phyloP scores from a whole-genome alignment of 2,797 vertebrate genomes.

The Aselliscus stoliczkanus region DNA sequence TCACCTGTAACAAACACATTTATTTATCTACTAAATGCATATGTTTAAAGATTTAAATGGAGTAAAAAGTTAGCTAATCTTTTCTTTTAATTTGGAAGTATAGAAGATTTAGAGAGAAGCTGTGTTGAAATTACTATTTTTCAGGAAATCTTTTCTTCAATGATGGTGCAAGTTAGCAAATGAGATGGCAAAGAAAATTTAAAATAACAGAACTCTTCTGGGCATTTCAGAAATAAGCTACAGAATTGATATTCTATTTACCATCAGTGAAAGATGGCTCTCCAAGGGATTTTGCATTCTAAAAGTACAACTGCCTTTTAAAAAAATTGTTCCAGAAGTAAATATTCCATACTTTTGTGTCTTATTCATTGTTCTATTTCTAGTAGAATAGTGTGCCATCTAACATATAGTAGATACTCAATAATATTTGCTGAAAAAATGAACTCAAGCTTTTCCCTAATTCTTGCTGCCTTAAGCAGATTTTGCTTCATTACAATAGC shows the following conservation, averaged over 20 bases:
- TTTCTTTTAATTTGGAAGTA: slow-evolving; percentile 9
- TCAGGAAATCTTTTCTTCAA: slow-evolving; percentile 9
- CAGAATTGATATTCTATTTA: background rate
- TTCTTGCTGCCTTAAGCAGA: background rate
- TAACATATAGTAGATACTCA: background rate
- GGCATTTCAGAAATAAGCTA: background rate
- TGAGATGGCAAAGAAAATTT: background rate
- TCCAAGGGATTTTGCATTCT: background rate
- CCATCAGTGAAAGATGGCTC: background rate
- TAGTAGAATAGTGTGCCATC: background rate
- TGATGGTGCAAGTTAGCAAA: background rate
- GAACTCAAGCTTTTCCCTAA: background rate
- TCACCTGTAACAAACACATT: background rate
- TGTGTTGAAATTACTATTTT: background rate
- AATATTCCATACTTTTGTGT: background rate
- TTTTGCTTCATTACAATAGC: background rate
- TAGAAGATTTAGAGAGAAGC: background rate
- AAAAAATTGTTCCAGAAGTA: background rate
- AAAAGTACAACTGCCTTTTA: background rate
- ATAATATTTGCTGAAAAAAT: background rate
- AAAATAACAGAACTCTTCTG: background rate
- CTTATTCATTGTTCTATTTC: background rate
- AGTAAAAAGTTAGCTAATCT: background rate
- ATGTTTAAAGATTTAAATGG: slow-evolving; percentile 13
- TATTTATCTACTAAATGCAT: background rate